Base-by-base conservation (phyloP, 1,140 invertebrate species). In the Stenopsyche tienmushanensis region DNA sequence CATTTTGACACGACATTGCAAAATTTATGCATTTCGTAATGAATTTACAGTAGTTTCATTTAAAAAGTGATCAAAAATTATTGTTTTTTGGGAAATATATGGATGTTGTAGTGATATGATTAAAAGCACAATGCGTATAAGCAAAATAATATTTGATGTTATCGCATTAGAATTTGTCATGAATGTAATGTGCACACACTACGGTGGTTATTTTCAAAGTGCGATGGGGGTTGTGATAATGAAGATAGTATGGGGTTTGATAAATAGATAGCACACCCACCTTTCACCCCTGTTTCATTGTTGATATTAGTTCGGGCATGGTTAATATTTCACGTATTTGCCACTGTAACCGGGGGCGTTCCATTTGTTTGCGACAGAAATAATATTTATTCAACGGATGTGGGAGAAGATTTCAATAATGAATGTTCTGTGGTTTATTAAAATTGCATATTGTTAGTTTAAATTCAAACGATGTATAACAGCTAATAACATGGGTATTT, bases 281-380 rank as follows among this genome's bases (percentile, higher is more conserved):
- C 9, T 18, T 50, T 26, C 57, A 41, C 15, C 50, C 24, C 41
- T 18, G n/a, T 39, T n/a, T 25, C 44, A 62, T 62, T 62, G 59
- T 62, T 21, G 44, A 49, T 62, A 62, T 49, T 49, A 62, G 20
- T 44, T 59, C 57, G 41, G 29, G 57, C 57, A 59, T 59, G 20
- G 26, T 44, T 29, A 44, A 44, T 42, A 59, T 59, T 59, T 41
- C 9, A 18, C 44, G 44, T 47, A 47, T 47, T 47, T 47, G 44
- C 44, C 8, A 39, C n/a, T n/a, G 34, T n/a, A 39, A 47, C 8
- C 44, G 18, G 44, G 44, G 44, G 44, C 44, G 44, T 5, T 34
- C 5, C 29, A 13, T 34, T 34, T 34, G 29, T 34, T 34, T 34
- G 29, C 29, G 29, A 34, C 13, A 13, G 5, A 34, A 34, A 34